phyloP scores from a whole-genome alignment of 2,888 invertebrate species.

The Phasia obesa region DNA sequence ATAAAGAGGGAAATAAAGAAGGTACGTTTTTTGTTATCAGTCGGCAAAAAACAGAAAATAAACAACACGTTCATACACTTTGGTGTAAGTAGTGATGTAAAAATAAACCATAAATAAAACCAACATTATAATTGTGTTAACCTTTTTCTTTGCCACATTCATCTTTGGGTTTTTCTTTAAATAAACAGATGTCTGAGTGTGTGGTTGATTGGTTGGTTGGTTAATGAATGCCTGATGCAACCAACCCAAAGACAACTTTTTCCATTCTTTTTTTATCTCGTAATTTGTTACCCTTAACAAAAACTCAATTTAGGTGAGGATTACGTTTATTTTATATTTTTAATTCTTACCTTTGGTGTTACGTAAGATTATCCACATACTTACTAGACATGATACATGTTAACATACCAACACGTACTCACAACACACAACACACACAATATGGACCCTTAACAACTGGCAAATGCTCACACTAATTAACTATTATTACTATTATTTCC shows the following conservation, averaged over 20 bases:
- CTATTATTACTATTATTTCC: not conserved
- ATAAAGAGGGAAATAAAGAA: slow-evolving; percentile 43
- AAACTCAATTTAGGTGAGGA: not conserved
- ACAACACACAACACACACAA: not conserved
- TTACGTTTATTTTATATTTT: not conserved
- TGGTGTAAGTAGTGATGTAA: slow-evolving; percentile 1
- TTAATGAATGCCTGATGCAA: slow-evolving; percentile 41
- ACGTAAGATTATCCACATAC: slow-evolving; percentile 40
- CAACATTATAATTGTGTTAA: slow-evolving; percentile 59
- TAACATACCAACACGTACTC: not conserved
- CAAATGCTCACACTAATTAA: slow-evolving; percentile 43
- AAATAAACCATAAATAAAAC: slow-evolving; percentile 35
- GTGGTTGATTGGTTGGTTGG: too few relatives aligned
- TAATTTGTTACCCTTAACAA: slow-evolving; percentile 33
- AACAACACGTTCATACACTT: slow-evolving; percentile 40
- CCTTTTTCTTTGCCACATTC: slow-evolving; percentile 47
- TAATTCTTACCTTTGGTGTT: slow-evolving; percentile 17
- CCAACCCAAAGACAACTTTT: slow-evolving; percentile 39
- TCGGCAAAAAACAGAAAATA: slow-evolving; percentile 32
- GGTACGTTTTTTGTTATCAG: slow-evolving; percentile 26
- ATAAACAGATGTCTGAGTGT: slow-evolving; percentile 55
- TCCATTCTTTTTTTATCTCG: slow-evolving; percentile 19
- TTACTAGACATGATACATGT: not conserved
- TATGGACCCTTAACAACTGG: slow-evolving; percentile 10
- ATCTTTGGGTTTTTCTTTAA: slow-evolving; percentile 19